Base-by-base conservation (phyloP, 1,140 invertebrate species). In the Pogonognathellus flavescens region DNA sequence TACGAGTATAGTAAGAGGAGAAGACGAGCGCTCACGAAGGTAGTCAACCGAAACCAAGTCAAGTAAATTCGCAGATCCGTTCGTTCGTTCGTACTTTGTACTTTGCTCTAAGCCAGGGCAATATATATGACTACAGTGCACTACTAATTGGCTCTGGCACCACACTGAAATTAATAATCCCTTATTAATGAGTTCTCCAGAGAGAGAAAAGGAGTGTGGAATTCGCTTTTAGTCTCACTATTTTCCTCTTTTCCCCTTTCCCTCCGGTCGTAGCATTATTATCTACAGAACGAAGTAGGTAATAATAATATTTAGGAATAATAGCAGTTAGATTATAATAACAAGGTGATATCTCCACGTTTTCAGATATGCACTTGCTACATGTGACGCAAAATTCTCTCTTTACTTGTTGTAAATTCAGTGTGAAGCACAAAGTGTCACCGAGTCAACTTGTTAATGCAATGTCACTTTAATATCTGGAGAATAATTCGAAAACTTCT, bases 81-180 rank as follows among this genome's bases (percentile, higher is more conserved):
- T 41, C 25, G 70, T 76, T 76, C 10, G 62, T 25, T 66, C 14
- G 9, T 20, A 20, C 11, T 60, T 60, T 18, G n/a, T 60, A 60
- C n/a, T 10, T 18, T 60, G 20, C 20, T 66, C 20, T 20, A 66
- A 66, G 25, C 70, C 41, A 8, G 41, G 31, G 31, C 70, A 76
- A 14, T 25, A 31, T 25, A 76, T 31, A 76, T n/a, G n/a, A 76
- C 31, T 76, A 76, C 70, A 49, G 49, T 31, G 70, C 70, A 76
- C 70, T 41, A 41, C 31, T 76, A 76, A 76, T 76, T 76, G 70
- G 70, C 70, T 76, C 70, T 49, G 70, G 70, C 70, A 76, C 70
- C 70, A 49, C 70, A 49, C 70, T 76, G 53, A 59, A 81, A 81
- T 81, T 81, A 81, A 81, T 81, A 81, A 81, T 81, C 80, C 80